Conservation (phyloP, 2,113 vertebrate genomes). For the Dinomys branickii region DNA sequence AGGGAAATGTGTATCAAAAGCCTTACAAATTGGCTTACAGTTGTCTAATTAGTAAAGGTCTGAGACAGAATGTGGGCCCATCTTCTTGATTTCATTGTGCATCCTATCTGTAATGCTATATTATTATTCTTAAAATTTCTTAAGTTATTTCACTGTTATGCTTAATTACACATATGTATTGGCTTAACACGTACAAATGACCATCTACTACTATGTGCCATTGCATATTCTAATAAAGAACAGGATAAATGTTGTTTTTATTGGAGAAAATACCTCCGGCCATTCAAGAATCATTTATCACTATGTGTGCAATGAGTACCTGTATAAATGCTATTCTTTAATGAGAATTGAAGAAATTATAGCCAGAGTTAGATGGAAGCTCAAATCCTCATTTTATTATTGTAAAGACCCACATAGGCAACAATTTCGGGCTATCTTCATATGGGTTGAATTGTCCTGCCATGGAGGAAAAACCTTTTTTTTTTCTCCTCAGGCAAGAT, state of each 20-base stretch:
- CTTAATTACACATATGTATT: not conserved
- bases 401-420: not conserved
- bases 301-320: not conserved
- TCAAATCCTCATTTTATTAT: not conserved
- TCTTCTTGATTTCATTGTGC: not conserved
- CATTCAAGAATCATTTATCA: not conserved
- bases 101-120: not conserved
- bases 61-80: not conserved
- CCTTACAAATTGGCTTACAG: not conserved
- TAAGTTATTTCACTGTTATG: not conserved
- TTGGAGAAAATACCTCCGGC: not conserved
- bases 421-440: not conserved
- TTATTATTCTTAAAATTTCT: not conserved
- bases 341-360: not conserved
- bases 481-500: too few species aligned
- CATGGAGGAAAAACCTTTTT: not conserved
- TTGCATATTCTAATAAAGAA: not conserved
- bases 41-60: not conserved
- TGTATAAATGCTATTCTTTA: not conserved
- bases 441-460: not conserved
- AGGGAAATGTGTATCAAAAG: not conserved
- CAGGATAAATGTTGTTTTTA: not conserved
- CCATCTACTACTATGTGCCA: not conserved
- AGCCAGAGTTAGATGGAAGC: not conserved
- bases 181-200: not conserved